Evolutionary conservation across 1,140 invertebrate genomes (phyloP).

Genomic region (Sycobia sp.): DNA sequence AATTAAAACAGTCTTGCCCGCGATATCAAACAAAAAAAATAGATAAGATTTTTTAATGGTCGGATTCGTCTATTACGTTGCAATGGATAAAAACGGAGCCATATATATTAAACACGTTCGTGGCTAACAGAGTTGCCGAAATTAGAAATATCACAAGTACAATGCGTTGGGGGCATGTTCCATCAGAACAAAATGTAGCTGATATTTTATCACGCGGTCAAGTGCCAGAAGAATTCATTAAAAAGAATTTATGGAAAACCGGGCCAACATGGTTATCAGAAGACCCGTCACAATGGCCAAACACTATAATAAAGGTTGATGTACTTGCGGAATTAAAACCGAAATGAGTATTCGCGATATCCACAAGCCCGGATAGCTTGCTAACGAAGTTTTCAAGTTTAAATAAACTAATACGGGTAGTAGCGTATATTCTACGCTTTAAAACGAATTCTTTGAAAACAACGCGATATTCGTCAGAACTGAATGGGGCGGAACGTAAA

Average conservation of each 20-base stretch:
- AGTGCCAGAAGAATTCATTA: neutral
- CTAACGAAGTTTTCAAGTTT: neutral
- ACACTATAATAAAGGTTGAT: neutral
- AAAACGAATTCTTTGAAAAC: neutral
- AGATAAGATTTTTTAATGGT: conserved; percentile 3
- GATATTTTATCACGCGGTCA: conserved; percentile 4
- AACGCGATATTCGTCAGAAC: neutral
- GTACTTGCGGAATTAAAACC: neutral
- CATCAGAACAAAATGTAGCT: neutral
- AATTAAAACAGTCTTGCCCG: neutral
- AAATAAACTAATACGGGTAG: neutral
- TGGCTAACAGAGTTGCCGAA: neutral
- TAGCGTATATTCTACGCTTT: neutral
- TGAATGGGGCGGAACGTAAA: neutral
- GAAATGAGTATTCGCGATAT: neutral
- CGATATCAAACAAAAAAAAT: neutral
- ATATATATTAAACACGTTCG: neutral
- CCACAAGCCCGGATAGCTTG: neutral
- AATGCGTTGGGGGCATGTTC: neutral
- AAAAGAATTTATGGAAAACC: neutral
- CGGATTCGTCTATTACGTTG: conserved; percentile 13
- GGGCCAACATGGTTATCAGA: conserved; percentile 2
- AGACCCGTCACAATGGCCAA: neutral
- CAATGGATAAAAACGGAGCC: conserved; percentile 1
- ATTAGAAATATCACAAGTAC: neutral